Evolutionary conservation across 2,888 invertebrate genomes (phyloP), one percentile per base, ranked within the genome.

Genomic region (Acanthopleura granulata): DNA sequence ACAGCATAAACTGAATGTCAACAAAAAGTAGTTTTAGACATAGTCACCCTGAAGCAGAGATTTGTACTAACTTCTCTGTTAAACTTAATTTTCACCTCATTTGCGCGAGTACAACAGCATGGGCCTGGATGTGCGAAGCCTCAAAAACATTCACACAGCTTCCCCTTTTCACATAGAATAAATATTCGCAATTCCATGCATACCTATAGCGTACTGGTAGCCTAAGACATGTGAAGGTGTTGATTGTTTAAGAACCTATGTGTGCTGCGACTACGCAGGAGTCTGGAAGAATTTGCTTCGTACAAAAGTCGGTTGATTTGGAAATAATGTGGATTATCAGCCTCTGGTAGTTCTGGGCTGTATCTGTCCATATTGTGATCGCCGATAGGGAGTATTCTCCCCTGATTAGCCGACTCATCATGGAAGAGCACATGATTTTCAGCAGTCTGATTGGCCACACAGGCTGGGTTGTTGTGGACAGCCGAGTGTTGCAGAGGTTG

Each of bases 301-400:
- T 95, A 91, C 81, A 97, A 91, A 83, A 96, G 91, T 91, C 95
- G 96, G 90, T 97, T 97, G 83, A 93, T 93, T 84, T 95, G 94
- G 89, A 94, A 96, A 89, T 96, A 97, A 90, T 94, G 95, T 49
- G 94, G 95, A 92, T 97, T 97, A 86, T 96, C 94, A 74, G 92
- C 91, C 77, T 94, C 94, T 87, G 91, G 93, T 74, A 97, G 92
- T 86, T 95, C 95, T 25, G 97, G 96, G 83, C 85, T 83, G 75
- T 89, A 90, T 1, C 12, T 50, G 14, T 75, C 78, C 1, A 57
- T 29, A 25, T 73, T 30, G 49, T 15, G 15, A 22, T 27, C 66
- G 6, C 25, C 14, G 16, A 66, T 25, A 6, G 66, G 29, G 22
- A 57, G 22, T 57, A 57, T 4, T 57, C 57, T 57, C 57, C 22